Base-by-base conservation (phyloP, 2,113 vertebrate genomes). In the Ptychochromis oligacanthus region DNA sequence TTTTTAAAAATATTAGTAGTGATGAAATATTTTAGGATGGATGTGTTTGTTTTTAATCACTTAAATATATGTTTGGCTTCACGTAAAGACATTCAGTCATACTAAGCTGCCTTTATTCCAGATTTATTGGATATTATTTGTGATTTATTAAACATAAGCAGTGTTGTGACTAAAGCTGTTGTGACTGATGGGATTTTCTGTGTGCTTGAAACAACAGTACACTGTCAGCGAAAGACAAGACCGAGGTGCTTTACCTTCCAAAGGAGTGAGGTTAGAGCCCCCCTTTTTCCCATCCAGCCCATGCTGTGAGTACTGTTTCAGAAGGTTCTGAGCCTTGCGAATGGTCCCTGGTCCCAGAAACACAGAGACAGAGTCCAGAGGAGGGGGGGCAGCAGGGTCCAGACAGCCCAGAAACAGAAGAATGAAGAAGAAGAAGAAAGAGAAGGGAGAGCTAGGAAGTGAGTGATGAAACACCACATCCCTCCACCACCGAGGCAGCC, bases 231-330 rank as follows among this genome's bases (percentile, higher is more conserved):
- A 86, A n/a, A 87, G 86, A 90, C 55, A 36, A 83, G 72, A 88
- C 55, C 22, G 70, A 85, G 87, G 91, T 88, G 91, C 77, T 95
- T 99, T 99, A 99, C 98, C 98, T 99, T 99, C 98, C 95, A 96
- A 94, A 96, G 97, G 97, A 96, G 97, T 97, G 97, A 99, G 97
- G 97, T 98, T 98, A 97, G 98, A 98, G 94, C 97, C 97, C 96
- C 97, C 97, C 96, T 98, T 99, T 98, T 98, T 99, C 96, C 98
- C 98, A 97, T 99, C 98, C 97, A 99, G 97, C 97, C 97, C 98
- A 97, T 99, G 98, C 97, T 99, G 98, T 95, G 98, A 99, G 96
- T 99, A 99, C 94, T 99, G 98, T 98, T 99, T 99, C 96, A 99
- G 98, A 96, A 99, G 98, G 95, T 99, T 99, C 97, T 99, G 98